Evolutionary conservation across 2,888 invertebrate genomes (phyloP), one percentile per base, ranked within the genome.

Genomic region (Thera obeliscata): DNA sequence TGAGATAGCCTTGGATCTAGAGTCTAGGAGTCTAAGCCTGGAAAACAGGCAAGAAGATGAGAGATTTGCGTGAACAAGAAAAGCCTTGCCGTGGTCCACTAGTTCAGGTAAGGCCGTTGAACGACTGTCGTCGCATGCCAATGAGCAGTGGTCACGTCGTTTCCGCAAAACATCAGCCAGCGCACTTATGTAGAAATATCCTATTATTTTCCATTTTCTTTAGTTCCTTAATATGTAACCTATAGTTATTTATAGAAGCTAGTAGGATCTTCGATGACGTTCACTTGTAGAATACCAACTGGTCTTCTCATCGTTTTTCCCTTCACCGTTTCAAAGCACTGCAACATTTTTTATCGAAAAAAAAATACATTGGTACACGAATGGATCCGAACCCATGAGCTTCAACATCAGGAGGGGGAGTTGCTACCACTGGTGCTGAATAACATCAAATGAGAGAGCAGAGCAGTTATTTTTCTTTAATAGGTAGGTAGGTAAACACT

Each of bases 81-180:
- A 46, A 2, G 9, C 22, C 22, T 5, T 52, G 35, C 48, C 38
- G 49, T 48, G 49, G 49, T 49, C 35, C 43, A 61, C 35, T 55
- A 9, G 50, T 12, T 22, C 49, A 48, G 11, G 46, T 43, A 79
- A 81, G 81, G 81, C 74, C 73, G 73, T 76, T 76, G 78, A 58
- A 77, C 52, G 54, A 52, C 70, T 49, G 43, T 38, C 61, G 58
- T 50, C 71, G 81, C 76, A 81, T 81, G 70, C 63, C 71, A 79
- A 81, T 81, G 71, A 76, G 69, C 64, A 52, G 48, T 66, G 52
- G 61, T 49, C 60, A 63, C 50, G 38, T 54, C 49, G 70, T 76
- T 81, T 81, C 81, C 81, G 81, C 73, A 76, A 73, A 71, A 73
- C 72, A 73, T 69, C 71, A 76, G 46, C 56, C 11, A 33, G 41